Evolutionary conservation across 2,113 vertebrate genomes (phyloP).

Genomic region (Poeciliopsis turrubarensis): DNA sequence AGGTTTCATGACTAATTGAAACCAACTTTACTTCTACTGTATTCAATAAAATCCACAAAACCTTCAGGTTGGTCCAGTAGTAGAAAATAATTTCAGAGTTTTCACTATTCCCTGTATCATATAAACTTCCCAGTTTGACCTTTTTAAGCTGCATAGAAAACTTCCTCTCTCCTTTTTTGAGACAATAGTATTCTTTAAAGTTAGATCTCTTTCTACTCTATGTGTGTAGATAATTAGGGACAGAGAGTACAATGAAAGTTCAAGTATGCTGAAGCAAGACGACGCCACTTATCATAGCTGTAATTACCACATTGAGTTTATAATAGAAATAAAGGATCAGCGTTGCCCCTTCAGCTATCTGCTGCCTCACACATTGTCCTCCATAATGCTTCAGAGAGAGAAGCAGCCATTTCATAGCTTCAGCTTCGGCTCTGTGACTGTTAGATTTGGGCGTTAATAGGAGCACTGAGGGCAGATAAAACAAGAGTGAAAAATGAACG

Average conservation of each 20-base stretch:
- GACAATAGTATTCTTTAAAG: background rate
- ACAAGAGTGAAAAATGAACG: constrained; percentile 4
- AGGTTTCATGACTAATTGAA: too few species aligned
- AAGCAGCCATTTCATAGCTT: constrained; percentile 39
- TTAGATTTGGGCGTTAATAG: constrained; percentile 46
- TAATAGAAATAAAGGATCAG: constrained; percentile 53
- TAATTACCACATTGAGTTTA: constrained; percentile 58
- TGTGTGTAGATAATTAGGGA: background rate
- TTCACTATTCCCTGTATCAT: background rate
- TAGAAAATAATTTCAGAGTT: background rate
- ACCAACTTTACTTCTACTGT: too few species aligned
- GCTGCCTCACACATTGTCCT: constrained; percentile 37
- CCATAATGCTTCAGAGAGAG: constrained; percentile 43
- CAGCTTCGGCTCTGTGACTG: constrained; percentile 31
- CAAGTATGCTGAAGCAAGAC: constrained; percentile 8
- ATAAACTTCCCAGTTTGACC: background rate
- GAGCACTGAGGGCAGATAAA: constrained; percentile 26
- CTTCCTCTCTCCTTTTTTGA: background rate
- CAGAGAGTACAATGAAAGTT: constrained; percentile 9
- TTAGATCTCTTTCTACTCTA: background rate
- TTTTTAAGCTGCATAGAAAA: background rate
- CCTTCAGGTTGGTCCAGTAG: background rate
- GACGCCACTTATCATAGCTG: constrained; percentile 27
- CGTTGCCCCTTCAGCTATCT: constrained; percentile 43
- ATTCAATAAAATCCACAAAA: background rate